Conservation (phyloP, 2,797 vertebrate genomes). For the Poeciliopsis turneri region DNA sequence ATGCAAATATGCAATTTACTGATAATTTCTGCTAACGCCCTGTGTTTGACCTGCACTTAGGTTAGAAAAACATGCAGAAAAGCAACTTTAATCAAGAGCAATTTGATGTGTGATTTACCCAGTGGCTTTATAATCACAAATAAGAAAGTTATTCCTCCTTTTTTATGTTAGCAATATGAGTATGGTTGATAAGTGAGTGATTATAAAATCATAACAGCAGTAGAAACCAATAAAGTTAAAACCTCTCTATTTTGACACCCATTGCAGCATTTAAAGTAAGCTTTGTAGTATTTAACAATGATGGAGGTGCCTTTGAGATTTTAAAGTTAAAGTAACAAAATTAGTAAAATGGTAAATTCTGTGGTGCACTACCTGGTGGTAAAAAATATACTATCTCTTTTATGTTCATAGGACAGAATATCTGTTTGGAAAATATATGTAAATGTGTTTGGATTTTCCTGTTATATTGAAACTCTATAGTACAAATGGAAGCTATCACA, state of each 20-base stretch:
- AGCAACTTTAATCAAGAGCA: not conserved
- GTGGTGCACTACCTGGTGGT: not conserved
- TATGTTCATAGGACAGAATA: not conserved
- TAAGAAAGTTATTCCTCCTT: not conserved
- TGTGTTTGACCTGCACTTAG: not conserved
- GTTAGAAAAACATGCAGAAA: not conserved
- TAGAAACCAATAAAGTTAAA: slow-evolving; percentile 5
- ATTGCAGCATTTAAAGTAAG: not conserved
- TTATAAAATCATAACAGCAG: not conserved
- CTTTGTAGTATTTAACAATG: not conserved
- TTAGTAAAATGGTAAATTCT: not conserved
- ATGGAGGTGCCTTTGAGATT: not conserved
- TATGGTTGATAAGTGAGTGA: not conserved
- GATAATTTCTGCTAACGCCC: not conserved
- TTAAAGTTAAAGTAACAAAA: not conserved
- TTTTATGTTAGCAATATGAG: not conserved
- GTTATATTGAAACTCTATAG: not conserved
- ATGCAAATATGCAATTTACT: not conserved
- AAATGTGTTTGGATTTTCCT: not conserved
- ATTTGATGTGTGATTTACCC: not conserved
- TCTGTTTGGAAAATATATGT: not conserved
- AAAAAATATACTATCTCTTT: not conserved
- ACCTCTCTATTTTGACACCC: not conserved
- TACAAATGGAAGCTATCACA: not conserved
- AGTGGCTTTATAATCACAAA: not conserved